Base-by-base conservation (phyloP, 1,140 invertebrate species). In the Drosophila sturtevanti region DNA sequence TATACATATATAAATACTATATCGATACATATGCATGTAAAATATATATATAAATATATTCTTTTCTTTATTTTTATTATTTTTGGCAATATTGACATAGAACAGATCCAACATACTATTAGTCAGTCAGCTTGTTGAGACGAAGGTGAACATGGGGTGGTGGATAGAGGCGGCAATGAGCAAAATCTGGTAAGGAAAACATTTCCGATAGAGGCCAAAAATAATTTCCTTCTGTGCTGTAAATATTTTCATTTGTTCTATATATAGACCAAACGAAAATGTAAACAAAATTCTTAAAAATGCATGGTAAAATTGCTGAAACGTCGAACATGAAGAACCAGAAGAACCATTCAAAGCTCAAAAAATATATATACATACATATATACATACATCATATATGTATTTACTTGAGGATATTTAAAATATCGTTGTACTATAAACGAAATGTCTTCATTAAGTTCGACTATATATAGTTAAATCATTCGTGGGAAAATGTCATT, bases 201-300 rank as follows among this genome's bases (percentile, higher is more conserved):
- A 48, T 48, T 48, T 48, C 41, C 41, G 41, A 48, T 48, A 48
- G 41, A 48, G 41, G 41, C 41, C 41, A 48, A 48, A 48, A 48
- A 48, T 48, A 48, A 48, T 48, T 48, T 48, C 14, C 41, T 16
- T 48, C 41, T 48, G 18, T 48, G 41, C 41, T 48, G 41, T 48
- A 48, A 48, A 48, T 48, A 48, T 48, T 48, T 48, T 48, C 16
- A 9, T 48, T 48, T 10, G 41, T 16, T 48, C 41, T 48, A 48
- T 11, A 48, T 21, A 21, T 48, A 48, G 41, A 21, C 41, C 18
- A 48, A 48, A 48, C 41, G 41, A 48, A 48, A 48, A 48, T 48
- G 41, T 48, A 48, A 48, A 48, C 41, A 48, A 48, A 48, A 48
- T 48, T 48, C 41, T 48, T 48, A 11, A 18, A 48, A 48, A 48